phyloP scores from a whole-genome alignment of 2,113 vertebrate species.

The Tichodroma muraria region DNA sequence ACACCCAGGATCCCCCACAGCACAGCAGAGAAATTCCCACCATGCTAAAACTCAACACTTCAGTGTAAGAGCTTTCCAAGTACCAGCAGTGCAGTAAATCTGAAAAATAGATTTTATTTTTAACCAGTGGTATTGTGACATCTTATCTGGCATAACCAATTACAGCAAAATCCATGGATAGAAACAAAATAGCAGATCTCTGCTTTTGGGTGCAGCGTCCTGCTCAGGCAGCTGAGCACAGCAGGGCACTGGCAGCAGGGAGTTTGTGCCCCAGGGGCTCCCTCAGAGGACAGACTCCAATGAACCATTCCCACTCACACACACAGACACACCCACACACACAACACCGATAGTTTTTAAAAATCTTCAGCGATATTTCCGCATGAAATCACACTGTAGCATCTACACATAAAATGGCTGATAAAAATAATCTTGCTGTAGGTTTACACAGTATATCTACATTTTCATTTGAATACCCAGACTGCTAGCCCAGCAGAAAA shows the following conservation, averaged over 20 bases:
- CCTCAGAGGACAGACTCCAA: background rate
- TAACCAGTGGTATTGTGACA: constrained; percentile 74
- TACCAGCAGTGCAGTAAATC: constrained; percentile 50
- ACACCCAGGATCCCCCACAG: fast-evolving
- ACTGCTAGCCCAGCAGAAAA: constrained; percentile 25
- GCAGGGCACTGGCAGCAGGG: background rate
- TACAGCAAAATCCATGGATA: constrained; percentile 68
- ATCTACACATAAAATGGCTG: constrained; percentile 41
- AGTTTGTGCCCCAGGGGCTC: background rate
- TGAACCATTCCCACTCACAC: background rate
- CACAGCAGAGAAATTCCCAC: background rate
- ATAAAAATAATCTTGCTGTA: constrained; percentile 45
- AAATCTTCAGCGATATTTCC: constrained; percentile 42
- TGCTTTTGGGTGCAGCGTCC: background rate
- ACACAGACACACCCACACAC: background rate
- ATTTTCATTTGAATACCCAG: constrained; percentile 22
- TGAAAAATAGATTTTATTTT: constrained; percentile 82
- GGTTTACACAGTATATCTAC: constrained; percentile 49
- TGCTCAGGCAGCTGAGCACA: background rate
- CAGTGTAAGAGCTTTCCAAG: background rate
- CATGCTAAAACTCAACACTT: background rate
- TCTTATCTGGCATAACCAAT: constrained; percentile 67
- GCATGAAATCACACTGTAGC: constrained; percentile 55
- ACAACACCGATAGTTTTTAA: constrained; percentile 15
- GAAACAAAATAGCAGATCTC: constrained; percentile 49